Base-by-base conservation (phyloP, 2,113 vertebrate species). In the Panurus biarmicus region DNA sequence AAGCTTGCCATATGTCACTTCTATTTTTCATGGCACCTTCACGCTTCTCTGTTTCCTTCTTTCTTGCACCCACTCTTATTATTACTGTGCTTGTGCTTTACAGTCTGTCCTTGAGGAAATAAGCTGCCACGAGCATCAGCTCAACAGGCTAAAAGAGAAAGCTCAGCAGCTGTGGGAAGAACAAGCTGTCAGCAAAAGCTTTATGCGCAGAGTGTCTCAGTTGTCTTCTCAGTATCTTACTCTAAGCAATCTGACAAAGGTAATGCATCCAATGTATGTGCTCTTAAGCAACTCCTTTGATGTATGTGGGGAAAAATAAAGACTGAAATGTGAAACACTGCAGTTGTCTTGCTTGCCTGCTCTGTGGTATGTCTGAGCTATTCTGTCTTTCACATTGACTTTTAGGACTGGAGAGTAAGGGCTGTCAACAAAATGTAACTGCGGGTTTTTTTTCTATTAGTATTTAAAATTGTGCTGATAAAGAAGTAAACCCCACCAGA, bases 101-200 rank as follows among this genome's bases (percentile, higher is more conserved):
- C 97, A 99, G 99, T 98, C 98, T 97, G 98, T 99, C 96, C 98
- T 99, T 97, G 98, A 99, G 97, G 99, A 99, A 98, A 98, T 99
- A 98, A 96, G 98, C 92, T 98, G 98, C 96, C 98, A 98, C 88
- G 98, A 99, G 96, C 97, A 98, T 95, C 99, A 99, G 97, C 98
- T 99, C 98, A 97, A 97, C 97, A 98, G 97, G 96, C 98, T 99
- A 90, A 99, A 98, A 97, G 98, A 99, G 94, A 98, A 98, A 98
- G 99, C 99, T 97, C 98, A 99, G 96, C 98, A 98, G 97, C 98
- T 99, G 89, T 99, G 98, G 98, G 99, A 99, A 97, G 99, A 98
- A 93, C 99, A 99, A 97, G 98, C 99, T 87, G 98, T 98, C 94
- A 98, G 98, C 96, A 99, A 98, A 98, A 99, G 98, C 98, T 99